A percentile compares a stretch with the other conserved stretches of the same genome.
Conservation (phyloP, 2,113 vertebrate species). For the Calidris pugnax region DNA sequence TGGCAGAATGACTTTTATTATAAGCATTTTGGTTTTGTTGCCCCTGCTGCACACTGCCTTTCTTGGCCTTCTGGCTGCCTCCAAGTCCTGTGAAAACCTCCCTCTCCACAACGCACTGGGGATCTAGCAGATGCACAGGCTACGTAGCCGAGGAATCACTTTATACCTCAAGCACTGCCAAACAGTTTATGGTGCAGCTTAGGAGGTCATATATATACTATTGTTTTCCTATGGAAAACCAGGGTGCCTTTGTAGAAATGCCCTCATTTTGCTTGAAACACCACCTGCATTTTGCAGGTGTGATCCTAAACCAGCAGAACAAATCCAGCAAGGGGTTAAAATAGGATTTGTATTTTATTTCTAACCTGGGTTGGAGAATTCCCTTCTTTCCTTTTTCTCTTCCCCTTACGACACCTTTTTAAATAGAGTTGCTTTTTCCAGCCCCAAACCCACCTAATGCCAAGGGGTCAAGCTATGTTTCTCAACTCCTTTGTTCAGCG, state of each 20-base stretch:
- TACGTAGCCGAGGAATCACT: accelerated
- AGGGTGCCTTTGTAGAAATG: neutral
- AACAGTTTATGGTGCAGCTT: neutral
- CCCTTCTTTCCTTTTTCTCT: neutral
- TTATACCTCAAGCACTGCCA: neutral
- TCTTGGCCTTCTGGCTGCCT: neutral
- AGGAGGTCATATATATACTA: neutral
- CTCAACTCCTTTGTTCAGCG: neutral
- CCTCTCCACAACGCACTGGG: neutral
- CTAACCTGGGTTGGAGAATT: neutral
- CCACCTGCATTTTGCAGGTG: neutral
- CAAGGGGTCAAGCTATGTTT: neutral
- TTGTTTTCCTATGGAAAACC: neutral
- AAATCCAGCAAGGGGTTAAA: neutral
- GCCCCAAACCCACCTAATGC: neutral
- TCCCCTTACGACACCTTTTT: neutral
- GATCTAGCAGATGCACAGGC: neutral
- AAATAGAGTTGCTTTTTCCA: neutral
- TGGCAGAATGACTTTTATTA: neutral
- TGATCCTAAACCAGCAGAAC: neutral
- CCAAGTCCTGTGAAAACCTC: neutral
- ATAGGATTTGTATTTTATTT: neutral
- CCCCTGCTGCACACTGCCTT: neutral
- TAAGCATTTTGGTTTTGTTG: neutral
- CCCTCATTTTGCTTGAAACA: neutral